phyloP scores from a whole-genome alignment of 2,113 vertebrate species.

The Plestiodon gilberti region DNA sequence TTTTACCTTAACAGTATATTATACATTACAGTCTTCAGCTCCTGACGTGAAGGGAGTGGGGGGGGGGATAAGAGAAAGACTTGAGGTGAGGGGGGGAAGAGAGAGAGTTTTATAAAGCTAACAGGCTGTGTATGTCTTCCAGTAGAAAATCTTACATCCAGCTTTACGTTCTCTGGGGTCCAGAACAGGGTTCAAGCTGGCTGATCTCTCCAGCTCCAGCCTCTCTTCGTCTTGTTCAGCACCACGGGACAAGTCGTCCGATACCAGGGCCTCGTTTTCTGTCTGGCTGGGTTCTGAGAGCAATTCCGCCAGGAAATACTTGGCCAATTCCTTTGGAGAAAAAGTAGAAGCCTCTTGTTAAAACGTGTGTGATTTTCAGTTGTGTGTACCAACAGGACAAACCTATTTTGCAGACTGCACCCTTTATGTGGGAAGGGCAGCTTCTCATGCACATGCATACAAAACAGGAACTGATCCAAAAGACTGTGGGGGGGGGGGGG shows the following conservation, averaged over 20 bases:
- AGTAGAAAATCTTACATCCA: slow-evolving; percentile 99
- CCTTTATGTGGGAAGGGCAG: no score
- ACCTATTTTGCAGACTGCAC: no score
- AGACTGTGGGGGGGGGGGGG: no score
- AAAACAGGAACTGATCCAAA: background rate
- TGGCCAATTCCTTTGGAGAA: slow-evolving; percentile 84
- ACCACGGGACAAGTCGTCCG: slow-evolving; percentile 83
- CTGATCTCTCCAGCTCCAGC: slow-evolving; percentile 88
- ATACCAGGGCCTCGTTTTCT: slow-evolving; percentile 92
- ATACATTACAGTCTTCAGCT: slow-evolving; percentile 83
- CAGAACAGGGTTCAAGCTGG: slow-evolving; percentile 84
- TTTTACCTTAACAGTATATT: slow-evolving; percentile 79
- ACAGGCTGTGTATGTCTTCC: slow-evolving; percentile 99
- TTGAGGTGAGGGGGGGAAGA: slow-evolving; percentile 15
- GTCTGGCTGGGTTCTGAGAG: slow-evolving; percentile 91
- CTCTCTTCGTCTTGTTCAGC: slow-evolving; percentile 86
- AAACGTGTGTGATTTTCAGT: background rate
- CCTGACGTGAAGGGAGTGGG: slow-evolving; percentile 61
- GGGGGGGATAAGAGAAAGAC: slow-evolving; percentile 36
- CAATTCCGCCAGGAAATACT: slow-evolving; percentile 89
- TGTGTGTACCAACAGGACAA: background rate
- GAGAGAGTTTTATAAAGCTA: slow-evolving; percentile 73
- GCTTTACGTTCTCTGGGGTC: slow-evolving; percentile 95
- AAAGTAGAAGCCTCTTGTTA: background rate
- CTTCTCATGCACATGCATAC: background rate